Evolutionary conservation across 2,797 vertebrate genomes (phyloP), one percentile per base, ranked within the genome.

Genomic region (Ptychobarbus kaznakovi): DNA sequence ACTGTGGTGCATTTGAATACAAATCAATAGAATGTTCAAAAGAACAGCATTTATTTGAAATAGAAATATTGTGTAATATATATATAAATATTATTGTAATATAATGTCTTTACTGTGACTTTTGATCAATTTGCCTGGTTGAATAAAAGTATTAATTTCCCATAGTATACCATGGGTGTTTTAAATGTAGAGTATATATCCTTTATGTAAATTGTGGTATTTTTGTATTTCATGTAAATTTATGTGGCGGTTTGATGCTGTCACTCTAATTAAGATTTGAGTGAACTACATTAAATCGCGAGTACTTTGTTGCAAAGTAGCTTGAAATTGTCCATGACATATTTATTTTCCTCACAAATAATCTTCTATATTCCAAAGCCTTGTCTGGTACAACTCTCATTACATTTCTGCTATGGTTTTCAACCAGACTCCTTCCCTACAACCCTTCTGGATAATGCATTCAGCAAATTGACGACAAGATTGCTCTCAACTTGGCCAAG

Each of bases 401-500:
- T 77, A 22, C 12, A 58, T 61, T 40, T 42, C 77, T 18, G n/a
- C 13, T 32, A 13, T 3, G 16, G n/a, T 46, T 63, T 61, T 49
- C 28, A 49, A n/a, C 1, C 65, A 6, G 22, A 81, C 12, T 66
- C 46, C 8, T 20, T n/a, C 8, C 20, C 38, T 73, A 15, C 8
- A 63, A 63, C 13, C 74, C 38, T 68, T 69, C 74, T 32, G 63
- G 13, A 28, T 77, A 78, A 78, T 20, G 61, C 73, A 53, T 58
- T 46, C 40, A 63, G 25, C 20, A 66, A 68, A 58, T 63, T 42
- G 35, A 66, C 18, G 77, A 66, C 15, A 80, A 65, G 72, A 85
- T 85, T 42, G 69, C 69, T 77, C 38, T 65, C 32, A 66, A 70
- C 69, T 58, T 51, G 35, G 61, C 76, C 46, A 77, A 86, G 73